phyloP scores from a whole-genome alignment of 1,140 invertebrate genomes.

The Pemphigus obesinymphae region DNA sequence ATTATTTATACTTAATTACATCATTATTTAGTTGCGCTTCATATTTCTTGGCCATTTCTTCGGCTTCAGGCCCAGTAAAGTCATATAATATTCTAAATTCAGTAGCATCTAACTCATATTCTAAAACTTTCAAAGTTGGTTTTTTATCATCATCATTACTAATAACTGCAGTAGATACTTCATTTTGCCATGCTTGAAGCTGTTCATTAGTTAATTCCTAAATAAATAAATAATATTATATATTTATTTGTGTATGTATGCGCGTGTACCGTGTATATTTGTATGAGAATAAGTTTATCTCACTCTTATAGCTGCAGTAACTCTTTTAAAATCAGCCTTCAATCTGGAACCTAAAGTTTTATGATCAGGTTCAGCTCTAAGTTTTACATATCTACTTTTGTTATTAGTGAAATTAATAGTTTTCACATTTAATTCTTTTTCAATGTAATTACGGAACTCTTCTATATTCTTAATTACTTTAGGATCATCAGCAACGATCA shows the following conservation, averaged over 20 bases:
- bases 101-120: conserved; percentile 69
- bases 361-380: conserved; percentile 90
- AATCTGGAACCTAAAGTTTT: conserved; percentile 78
- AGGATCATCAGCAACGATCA: conserved; percentile 85
- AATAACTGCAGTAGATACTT: background rate
- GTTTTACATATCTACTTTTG: conserved; percentile 86
- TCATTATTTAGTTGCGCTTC: conserved; percentile 87
- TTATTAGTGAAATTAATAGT: conserved; percentile 83
- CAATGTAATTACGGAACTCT: conserved; percentile 78
- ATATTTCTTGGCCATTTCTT: conserved; percentile 65
- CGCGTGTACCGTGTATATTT: too few species aligned
- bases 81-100: conserved; percentile 79
- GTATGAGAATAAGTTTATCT: background rate
- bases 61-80: conserved; percentile 56
- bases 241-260: too few species aligned
- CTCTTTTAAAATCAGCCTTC: conserved; percentile 84
- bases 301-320: conserved; percentile 74
- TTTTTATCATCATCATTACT: conserved; percentile 10
- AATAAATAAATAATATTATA: background rate
- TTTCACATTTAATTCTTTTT: conserved; percentile 91
- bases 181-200: conserved; percentile 57
- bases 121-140: conserved; percentile 53
- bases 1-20: conserved; percentile 49
- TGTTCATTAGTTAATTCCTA: conserved; percentile 69
- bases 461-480: conserved; percentile 75